Base-by-base conservation (phyloP, 2,113 vertebrate species). In the Brachirus orientalis region DNA sequence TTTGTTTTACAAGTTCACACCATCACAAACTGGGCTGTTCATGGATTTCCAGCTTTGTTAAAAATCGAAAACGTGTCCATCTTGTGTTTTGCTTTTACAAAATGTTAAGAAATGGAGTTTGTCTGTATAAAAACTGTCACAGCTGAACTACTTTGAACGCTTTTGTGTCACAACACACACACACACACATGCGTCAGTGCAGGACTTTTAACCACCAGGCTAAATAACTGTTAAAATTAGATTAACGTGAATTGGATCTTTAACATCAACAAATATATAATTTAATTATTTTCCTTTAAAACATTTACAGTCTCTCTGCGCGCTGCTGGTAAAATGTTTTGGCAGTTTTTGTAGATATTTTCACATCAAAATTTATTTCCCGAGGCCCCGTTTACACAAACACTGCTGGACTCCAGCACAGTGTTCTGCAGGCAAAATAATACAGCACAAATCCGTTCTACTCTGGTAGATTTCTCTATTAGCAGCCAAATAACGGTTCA, bases 81-180 rank as follows among this genome's bases (percentile, higher is more conserved):
- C 9, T 28, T 66, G 73, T 84, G 57, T 69, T 44, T 60, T 62
- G 53, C 72, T 67, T 77, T 83, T 80, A 7, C 68, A 75, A n/a
- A 63, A 33, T 69, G 44, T 67, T 58, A 43, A 66, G 53, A 79
- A 64, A 64, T 41, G 74, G 59, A 52, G 81, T 43, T 81, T 82
- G 61, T 83, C 16, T 44, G n/a, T 38, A 55, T 82, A 82, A 80
- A 72, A 19, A 45, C 58, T 71, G 79, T 72, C 50, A 56, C 65
- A 79, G 63, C 50, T 13, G 10, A 64, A 57, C 9, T 20, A 17
- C 35, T 64, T 36, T 20, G 69, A 22, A 66, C 73, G 38, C 53
- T 79, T 52, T 43, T 79, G 13, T 80, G 47, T 65, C 33, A 19
- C 20, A 10, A 19, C 37, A 55, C 52, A 38, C 55, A 50, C 40